A percentile compares a stretch with the other conserved stretches of the same genome.
Evolutionary conservation across 1,140 invertebrate species (phyloP).

Genomic region (Achroia grisella): DNA sequence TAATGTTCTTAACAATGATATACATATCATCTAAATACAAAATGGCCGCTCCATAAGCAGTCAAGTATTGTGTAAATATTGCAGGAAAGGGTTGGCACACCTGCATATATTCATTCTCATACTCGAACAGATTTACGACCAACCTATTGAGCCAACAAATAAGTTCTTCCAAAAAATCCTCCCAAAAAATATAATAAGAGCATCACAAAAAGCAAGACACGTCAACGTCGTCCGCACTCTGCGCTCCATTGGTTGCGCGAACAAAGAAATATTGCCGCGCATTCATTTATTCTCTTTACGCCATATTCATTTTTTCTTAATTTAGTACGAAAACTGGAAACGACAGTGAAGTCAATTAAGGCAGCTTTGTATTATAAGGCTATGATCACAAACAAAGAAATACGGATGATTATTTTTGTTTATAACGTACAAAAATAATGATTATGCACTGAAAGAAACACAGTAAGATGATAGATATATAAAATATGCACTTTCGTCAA

Average conservation of each 20-base stretch:
- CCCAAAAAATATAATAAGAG: constrained; percentile 69
- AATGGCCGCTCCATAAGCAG: neutral
- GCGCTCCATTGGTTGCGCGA: constrained; percentile 58
- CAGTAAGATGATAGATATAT: no score
- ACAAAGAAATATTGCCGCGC: constrained; percentile 66
- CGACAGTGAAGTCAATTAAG: no score
- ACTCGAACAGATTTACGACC: constrained; percentile 59
- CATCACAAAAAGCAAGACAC: constrained; percentile 60
- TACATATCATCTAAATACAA: neutral
- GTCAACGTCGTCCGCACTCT: constrained; percentile 53
- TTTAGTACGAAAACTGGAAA: no score
- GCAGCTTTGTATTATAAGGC: no score
- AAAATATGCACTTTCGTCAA: no score
- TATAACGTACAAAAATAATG: no score
- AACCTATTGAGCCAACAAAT: constrained; percentile 64
- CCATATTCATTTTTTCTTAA: constrained; percentile 5
- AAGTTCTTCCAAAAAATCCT: constrained; percentile 61
- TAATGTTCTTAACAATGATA: no score
- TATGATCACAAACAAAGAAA: no score
- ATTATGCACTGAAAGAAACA: no score
- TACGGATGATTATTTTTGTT: no score
- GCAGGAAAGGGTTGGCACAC: constrained; percentile 56
- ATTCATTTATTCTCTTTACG: constrained; percentile 44
- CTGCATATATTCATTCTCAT: constrained; percentile 56
- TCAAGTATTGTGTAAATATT: constrained; percentile 16